phyloP scores from a whole-genome alignment of 37 sponge, comb jelly and placozoan genomes.

The Aplysina aerophoba region DNA sequence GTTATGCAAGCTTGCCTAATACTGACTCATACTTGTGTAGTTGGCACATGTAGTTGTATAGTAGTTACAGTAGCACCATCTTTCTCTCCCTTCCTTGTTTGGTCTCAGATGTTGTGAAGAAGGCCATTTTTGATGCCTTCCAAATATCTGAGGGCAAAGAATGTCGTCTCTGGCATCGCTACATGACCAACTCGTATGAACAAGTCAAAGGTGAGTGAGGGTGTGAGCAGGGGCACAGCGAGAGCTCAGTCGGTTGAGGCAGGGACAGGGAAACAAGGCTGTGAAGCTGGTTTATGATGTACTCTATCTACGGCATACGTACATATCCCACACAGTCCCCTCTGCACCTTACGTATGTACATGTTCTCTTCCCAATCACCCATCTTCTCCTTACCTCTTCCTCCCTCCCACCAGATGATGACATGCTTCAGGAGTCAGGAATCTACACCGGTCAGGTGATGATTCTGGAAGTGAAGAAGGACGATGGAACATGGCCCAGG shows the following conservation, averaged over 20 bases:
- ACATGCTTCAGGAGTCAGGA: slow-evolving; percentile 75
- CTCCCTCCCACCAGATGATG: slow-evolving; percentile 22
- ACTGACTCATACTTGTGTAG: no score
- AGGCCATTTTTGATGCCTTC: slow-evolving; percentile 50
- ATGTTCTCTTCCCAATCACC: no score
- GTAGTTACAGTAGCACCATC: neutral
- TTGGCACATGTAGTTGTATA: neutral
- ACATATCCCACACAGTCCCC: no score
- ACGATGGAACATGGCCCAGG: slow-evolving; percentile 79
- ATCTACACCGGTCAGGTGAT: slow-evolving; percentile 82
- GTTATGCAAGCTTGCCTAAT: no score
- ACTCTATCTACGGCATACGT: no score
- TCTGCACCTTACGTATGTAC: no score
- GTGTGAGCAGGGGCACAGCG: neutral
- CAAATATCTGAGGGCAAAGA: slow-evolving; percentile 46
- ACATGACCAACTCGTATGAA: slow-evolving; percentile 84
- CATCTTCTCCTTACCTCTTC: neutral
- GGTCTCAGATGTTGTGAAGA: slow-evolving; percentile 36
- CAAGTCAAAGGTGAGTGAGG: slow-evolving; percentile 27
- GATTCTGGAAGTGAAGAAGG: slow-evolving; percentile 69
- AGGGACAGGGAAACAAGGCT: no score
- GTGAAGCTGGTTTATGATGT: no score
- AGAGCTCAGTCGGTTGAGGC: no score
- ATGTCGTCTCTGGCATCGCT: slow-evolving; percentile 83
- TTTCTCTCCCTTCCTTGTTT: neutral